Evolutionary conservation across 2,797 vertebrate genomes (phyloP).

Genomic region (Crocidura indochinensis): DNA sequence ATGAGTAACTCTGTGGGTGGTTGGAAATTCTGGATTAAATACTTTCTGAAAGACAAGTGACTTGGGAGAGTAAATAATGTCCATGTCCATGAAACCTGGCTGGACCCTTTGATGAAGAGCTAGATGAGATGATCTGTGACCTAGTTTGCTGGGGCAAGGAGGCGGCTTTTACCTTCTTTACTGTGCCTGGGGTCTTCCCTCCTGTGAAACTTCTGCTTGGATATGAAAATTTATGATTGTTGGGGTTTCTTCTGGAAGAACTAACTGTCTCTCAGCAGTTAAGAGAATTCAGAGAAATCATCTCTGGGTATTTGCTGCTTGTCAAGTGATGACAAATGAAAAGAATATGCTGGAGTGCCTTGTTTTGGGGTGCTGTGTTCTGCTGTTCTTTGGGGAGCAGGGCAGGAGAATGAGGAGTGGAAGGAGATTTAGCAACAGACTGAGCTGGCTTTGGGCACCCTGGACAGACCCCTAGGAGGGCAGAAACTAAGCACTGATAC

Average conservation of each 20-base stretch:
- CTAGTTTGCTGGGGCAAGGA: not conserved
- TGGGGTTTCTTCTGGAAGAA: not conserved
- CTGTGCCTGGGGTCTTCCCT: not conserved
- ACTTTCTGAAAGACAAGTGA: not conserved
- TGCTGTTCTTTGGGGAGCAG: not conserved
- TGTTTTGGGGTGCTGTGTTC: not conserved
- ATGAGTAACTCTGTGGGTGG: not conserved
- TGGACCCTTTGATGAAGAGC: not conserved
- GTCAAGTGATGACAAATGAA: not conserved
- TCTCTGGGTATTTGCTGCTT: not conserved
- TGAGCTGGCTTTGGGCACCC: not conserved
- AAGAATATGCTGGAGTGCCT: rapidly evolving
- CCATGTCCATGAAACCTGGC: not conserved
- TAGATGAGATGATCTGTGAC: not conserved
- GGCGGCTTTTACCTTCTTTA: not conserved
- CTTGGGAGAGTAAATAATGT: not conserved
- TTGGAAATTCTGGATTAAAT: not conserved
- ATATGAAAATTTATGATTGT: not conserved
- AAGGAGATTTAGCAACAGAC: rapidly evolving
- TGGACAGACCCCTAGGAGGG: not conserved
- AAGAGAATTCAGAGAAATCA: not conserved
- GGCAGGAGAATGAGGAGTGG: not conserved
- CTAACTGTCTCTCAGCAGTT: not conserved
- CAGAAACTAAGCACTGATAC: not conserved
- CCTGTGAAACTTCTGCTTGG: not conserved